Percentiles rank a stretch among this genome's conserved stretches.
These are phyloP conservation scores for Asteroscopus sphinx DNA, from an alignment of 2,888 invertebrate genomes.

Conservation along the genomic window DNA sequence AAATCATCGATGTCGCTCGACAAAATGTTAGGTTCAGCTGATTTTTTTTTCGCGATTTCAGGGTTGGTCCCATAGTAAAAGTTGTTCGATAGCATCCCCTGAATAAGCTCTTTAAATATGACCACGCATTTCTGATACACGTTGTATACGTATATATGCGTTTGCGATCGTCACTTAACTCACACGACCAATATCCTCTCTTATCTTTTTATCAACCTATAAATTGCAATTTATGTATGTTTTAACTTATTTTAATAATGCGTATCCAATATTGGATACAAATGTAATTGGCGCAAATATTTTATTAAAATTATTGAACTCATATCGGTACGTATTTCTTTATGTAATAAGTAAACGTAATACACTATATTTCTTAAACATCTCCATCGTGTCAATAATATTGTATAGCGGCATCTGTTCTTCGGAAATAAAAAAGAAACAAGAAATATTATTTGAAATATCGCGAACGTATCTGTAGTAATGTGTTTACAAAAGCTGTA, in stretches of 20 bases:
- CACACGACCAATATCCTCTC: conserved; percentile 14
- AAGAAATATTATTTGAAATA: conserved; percentile 42
- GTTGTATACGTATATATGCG: conserved; percentile 35
- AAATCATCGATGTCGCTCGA: no score
- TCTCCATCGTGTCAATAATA: conserved; percentile 24
- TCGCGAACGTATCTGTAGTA: conserved; percentile 65
- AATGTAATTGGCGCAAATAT: conserved; percentile 22
- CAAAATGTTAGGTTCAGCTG: no score
- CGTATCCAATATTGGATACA: conserved; percentile 6
- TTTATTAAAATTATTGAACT: conserved; percentile 7
- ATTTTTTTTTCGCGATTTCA: no score
- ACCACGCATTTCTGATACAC: no score
- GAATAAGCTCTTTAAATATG: no score
- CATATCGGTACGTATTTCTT: conserved; percentile 4
- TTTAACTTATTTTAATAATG: background rate
- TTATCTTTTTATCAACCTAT: conserved; percentile 7
- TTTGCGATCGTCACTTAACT: conserved; percentile 16
- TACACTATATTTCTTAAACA: conserved; percentile 21
- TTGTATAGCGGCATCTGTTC: conserved; percentile 37
- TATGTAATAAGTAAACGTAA: conserved; percentile 17
- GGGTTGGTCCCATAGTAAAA: no score
- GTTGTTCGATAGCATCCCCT: no score
- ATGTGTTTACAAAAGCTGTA: conserved; percentile 78
- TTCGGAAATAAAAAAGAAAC: conserved; percentile 31
- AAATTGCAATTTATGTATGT: background rate